Base-by-base conservation (phyloP, 2,797 vertebrate genomes). In the Pelodytes ibericus region DNA sequence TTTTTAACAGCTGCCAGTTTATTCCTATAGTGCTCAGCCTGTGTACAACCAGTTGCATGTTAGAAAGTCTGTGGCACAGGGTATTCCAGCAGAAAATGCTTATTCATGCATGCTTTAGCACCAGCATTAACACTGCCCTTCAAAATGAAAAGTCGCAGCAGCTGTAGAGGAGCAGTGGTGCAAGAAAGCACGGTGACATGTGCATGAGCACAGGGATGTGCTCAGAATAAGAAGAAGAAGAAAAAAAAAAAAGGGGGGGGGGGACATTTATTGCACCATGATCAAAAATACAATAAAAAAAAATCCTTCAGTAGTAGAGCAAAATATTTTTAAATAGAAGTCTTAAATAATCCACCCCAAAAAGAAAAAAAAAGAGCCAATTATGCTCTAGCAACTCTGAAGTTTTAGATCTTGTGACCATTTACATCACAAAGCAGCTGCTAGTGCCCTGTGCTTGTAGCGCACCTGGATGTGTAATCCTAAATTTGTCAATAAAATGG, bases 301-400 rank as follows among this genome's bases (percentile, higher is more conserved):
- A 69, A 36, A 53, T 82, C 81, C 90, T 90, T 86, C 88, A 89
- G 89, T 89, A 87, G 86, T 89, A 84, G 84, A 91, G 82, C 80
- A 83, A 87, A 74, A 82, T 83, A 77, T 86, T 72, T 83, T 89
- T 85, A 82, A 89, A 88, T 87, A 57, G 41, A 44, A 64, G 26
- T 51, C 25, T 73, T 51, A 73, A 70, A 29, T 60, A 53, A 44
- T 68, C 26, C 29, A 73, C 27, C 53, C 56, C 63, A 68, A 22
- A 26, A 18, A 29, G 25, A 9, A 49, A 53, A 22, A 31, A 24
- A 33, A 33, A 24, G 24, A 47, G 63, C 47, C 63, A 79, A 73
- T 73, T 68, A 44, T 72, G 47, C 63, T 72, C 69, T 53, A 25
- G 58, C 49, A 25, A 47, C 20, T 72, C 60, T 67, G 69, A 72